phyloP scores from a whole-genome alignment of 2,888 invertebrate genomes.

The Chrysolina oricalcia region DNA sequence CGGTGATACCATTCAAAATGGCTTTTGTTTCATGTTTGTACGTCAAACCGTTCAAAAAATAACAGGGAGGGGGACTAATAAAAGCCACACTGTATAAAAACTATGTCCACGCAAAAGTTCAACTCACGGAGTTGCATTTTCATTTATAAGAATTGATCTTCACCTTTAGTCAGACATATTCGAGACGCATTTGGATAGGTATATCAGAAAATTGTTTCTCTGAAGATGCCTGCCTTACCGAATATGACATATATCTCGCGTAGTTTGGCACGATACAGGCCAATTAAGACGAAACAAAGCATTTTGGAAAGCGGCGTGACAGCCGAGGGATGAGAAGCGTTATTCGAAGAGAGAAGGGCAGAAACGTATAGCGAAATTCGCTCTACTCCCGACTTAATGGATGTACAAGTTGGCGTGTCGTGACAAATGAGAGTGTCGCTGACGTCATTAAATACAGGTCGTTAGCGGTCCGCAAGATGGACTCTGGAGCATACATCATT shows the following conservation, averaged over 20 bases:
- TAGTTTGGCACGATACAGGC: slow-evolving; percentile 49
- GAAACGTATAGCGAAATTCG: slow-evolving; percentile 9
- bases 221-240: slow-evolving; percentile 17
- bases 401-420: slow-evolving; percentile 56
- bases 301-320: slow-evolving; percentile 48
- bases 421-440: slow-evolving; percentile 60
- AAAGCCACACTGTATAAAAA: too few relatives aligned
- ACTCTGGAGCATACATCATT: slow-evolving; percentile 57
- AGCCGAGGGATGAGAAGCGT: slow-evolving; percentile 48
- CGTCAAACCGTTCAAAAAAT: too few relatives aligned
- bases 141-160: too few relatives aligned
- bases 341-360: slow-evolving; percentile 23
- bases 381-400: slow-evolving; percentile 50
- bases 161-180: too few relatives aligned
- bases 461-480: slow-evolving; percentile 59
- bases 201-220: background rate
- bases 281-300: slow-evolving; percentile 55
- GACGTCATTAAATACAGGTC: slow-evolving; percentile 61
- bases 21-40: too few relatives aligned
- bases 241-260: slow-evolving; percentile 46
- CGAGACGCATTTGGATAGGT: background rate
- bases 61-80: too few relatives aligned
- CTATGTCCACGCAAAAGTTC: too few relatives aligned
- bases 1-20: too few relatives aligned
- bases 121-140: too few relatives aligned